A percentile compares a stretch with the other conserved stretches of the same genome.
Evolutionary conservation across 2,888 invertebrate species (phyloP).

Genomic region (Zhengitettix transpicula): DNA sequence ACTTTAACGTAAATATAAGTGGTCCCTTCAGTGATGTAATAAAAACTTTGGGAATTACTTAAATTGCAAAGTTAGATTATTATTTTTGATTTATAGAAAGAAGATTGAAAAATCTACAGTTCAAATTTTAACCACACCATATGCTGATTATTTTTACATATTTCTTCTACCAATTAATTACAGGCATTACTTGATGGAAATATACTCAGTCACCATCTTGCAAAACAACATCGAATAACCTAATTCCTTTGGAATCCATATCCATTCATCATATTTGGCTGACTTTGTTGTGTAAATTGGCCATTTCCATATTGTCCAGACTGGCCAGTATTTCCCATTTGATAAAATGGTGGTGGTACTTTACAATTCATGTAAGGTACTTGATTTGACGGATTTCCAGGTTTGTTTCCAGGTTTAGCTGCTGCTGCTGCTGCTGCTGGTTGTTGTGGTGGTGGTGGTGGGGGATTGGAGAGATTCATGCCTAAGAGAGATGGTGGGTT

Average conservation of each 20-base stretch:
- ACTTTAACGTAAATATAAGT: too few relatives aligned
- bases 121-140: too few relatives aligned
- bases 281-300: neutral
- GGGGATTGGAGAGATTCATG: neutral
- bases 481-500: neutral
- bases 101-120: too few relatives aligned
- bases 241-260: neutral
- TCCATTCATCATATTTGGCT: neutral
- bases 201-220: too few relatives aligned
- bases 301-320: neutral
- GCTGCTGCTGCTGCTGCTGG: neutral
- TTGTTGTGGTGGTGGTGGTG: slow-evolving; percentile 4
- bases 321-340: too few relatives aligned
- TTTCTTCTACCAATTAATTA: too few relatives aligned
- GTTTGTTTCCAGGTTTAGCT: neutral
- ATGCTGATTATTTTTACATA: too few relatives aligned
- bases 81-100: too few relatives aligned
- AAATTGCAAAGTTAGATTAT: too few relatives aligned
- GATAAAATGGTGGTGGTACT: neutral
- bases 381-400: neutral
- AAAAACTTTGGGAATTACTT: too few relatives aligned
- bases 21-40: too few relatives aligned
- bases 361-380: neutral
- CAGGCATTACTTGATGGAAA: too few relatives aligned
- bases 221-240: neutral